Evolutionary conservation across 2,797 vertebrate genomes (phyloP).

Genomic region (Pitangus sulphuratus): DNA sequence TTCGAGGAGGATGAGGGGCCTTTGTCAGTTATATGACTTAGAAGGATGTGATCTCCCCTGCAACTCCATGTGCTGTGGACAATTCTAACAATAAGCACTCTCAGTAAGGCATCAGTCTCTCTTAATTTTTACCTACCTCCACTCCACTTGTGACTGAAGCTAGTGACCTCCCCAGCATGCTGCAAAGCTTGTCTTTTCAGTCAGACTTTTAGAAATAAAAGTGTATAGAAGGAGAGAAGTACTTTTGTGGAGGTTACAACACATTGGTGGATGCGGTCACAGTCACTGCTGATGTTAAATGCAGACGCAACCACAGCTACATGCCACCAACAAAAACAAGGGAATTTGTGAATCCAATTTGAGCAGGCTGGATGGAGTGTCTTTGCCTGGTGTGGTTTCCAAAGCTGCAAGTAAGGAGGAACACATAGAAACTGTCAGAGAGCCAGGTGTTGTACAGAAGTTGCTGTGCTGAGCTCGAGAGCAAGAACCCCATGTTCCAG

Average conservation of each 20-base stretch:
- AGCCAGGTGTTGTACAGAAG: background rate
- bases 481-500: background rate
- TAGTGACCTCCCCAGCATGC: background rate
- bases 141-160: background rate
- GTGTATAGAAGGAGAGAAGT: background rate
- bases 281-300: background rate
- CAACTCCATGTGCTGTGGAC: background rate
- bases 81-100: background rate
- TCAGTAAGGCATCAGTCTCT: background rate
- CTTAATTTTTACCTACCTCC: background rate
- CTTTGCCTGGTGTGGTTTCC: background rate
- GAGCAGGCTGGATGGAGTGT: background rate
- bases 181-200: background rate
- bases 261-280: background rate
- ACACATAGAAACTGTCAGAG: background rate
- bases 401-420: background rate
- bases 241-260: background rate
- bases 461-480: accelerated
- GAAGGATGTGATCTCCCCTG: background rate
- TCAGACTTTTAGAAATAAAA: background rate
- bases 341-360: background rate
- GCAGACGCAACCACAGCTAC: background rate
- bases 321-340: background rate
- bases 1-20: background rate
- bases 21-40: background rate